Conservation (phyloP, 2,888 invertebrate species). For the Leuctra nigra region DNA sequence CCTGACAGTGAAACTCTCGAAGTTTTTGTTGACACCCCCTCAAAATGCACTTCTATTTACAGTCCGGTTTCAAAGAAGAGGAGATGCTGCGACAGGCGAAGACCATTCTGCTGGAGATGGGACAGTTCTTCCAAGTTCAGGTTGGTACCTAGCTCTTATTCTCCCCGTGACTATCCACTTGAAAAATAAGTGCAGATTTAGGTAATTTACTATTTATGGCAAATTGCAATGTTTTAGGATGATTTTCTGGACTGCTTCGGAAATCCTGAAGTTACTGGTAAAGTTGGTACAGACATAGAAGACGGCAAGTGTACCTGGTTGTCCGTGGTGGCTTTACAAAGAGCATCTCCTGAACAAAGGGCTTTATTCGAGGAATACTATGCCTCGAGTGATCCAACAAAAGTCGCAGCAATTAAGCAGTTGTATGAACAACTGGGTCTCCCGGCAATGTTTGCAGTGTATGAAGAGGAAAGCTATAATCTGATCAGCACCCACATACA, state of each 20-base stretch:
- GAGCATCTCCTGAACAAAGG: slow-evolving; percentile 62
- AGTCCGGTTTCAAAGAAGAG: slow-evolving; percentile 60
- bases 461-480: slow-evolving; percentile 79
- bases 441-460: slow-evolving; percentile 67
- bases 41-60: slow-evolving; percentile 26
- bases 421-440: slow-evolving; percentile 72
- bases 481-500: slow-evolving; percentile 76
- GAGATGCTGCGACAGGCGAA: slow-evolving; percentile 80
- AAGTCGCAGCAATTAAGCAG: slow-evolving; percentile 61
- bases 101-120: slow-evolving; percentile 83
- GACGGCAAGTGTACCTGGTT: slow-evolving; percentile 97
- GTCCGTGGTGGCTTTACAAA: slow-evolving; percentile 79
- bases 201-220: not conserved
- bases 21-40: too few species aligned
- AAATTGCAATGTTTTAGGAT: slow-evolving; percentile 54
- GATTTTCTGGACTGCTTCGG: slow-evolving; percentile 91
- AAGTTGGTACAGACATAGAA: slow-evolving; percentile 84
- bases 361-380: slow-evolving; percentile 71
- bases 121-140: slow-evolving; percentile 93
- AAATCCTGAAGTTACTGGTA: slow-evolving; percentile 77
- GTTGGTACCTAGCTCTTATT: slow-evolving; percentile 40
- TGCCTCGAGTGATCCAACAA: slow-evolving; percentile 57
- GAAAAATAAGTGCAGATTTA: not conserved
- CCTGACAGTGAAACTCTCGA: too few species aligned
- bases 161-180: not conserved